Evolutionary conservation across 2,797 vertebrate species (phyloP).

Genomic region (Bradypus variegatus): DNA sequence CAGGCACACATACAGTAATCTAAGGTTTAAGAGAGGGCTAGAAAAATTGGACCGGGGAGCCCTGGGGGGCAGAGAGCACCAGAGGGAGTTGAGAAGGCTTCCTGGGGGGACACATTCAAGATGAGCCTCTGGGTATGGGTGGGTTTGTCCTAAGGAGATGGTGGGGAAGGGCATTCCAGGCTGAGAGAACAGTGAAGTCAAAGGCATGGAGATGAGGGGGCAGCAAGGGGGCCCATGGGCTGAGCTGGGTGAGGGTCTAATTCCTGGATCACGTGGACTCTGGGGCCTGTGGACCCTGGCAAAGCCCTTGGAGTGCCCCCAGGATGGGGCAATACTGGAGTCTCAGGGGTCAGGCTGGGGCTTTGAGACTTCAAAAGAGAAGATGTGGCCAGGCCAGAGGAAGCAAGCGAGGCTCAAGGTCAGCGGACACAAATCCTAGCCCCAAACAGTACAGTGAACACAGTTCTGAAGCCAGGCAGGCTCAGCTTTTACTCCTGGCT

Average conservation of each 20-base stretch:
- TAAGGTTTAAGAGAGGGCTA: not conserved
- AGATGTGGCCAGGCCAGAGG: not conserved
- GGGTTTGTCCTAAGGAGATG: not conserved
- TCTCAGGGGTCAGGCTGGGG: not conserved
- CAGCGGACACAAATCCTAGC: not conserved
- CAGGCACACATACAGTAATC: not conserved
- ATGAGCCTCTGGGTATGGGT: not conserved
- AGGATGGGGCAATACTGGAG: not conserved
- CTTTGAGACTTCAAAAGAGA: not conserved
- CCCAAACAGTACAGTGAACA: not conserved
- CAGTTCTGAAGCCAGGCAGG: not conserved
- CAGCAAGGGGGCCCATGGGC: not conserved
- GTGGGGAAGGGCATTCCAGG: not conserved
- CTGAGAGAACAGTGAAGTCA: rapidly evolving
- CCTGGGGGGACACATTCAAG: not conserved
- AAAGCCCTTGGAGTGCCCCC: not conserved
- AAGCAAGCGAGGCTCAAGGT: not conserved
- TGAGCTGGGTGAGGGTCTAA: not conserved
- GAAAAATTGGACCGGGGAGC: too few species aligned
- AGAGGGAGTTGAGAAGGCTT: not conserved
- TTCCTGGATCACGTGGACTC: not conserved
- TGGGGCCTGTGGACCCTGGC: not conserved
- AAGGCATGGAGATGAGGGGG: not conserved
- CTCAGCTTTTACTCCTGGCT: not conserved
- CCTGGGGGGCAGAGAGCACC: too few species aligned